Conservation (phyloP, 2,113 vertebrate genomes). For the Alethe diademata region DNA sequence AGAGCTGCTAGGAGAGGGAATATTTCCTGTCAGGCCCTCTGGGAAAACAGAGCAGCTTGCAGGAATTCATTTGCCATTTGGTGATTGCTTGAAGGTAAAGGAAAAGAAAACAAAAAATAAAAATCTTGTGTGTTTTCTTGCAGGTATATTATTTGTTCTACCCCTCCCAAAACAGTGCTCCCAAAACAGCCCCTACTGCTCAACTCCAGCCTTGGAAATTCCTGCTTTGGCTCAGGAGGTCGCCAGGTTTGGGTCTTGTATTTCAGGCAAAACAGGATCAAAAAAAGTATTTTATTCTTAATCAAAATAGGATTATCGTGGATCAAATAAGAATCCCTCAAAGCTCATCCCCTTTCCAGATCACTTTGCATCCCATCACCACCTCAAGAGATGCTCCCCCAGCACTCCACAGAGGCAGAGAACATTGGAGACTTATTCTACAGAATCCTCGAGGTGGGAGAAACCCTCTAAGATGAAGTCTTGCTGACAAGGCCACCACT, state of each 20-base stretch:
- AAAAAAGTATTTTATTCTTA: not conserved
- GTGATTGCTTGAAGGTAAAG: not conserved
- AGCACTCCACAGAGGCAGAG: rapidly evolving
- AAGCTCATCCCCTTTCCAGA: not conserved
- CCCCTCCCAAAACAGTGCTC: not conserved
- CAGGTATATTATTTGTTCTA: not conserved
- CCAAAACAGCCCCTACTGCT: not conserved
- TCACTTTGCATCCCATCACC: not conserved
- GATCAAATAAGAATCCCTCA: not conserved
- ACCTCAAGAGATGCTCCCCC: not conserved
- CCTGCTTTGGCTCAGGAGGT: not conserved
- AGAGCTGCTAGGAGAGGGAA: not conserved
- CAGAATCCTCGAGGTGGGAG: rapidly evolving
- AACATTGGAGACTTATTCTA: not conserved
- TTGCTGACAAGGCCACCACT: not conserved
- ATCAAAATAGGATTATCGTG: not conserved
- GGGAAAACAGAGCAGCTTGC: not conserved
- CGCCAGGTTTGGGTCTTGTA: rapidly evolving
- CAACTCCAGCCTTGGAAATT: not conserved
- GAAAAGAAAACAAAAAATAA: not conserved
- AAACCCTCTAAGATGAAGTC: not conserved
- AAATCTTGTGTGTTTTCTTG: not conserved
- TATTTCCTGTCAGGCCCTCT: not conserved
- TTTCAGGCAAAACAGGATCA: not conserved
- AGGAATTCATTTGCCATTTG: not conserved